A percentile compares a stretch with the other conserved stretches of the same genome.
phyloP scores from a whole-genome alignment of 2,888 invertebrate genomes.

The Theodoxus fluviatilis region DNA sequence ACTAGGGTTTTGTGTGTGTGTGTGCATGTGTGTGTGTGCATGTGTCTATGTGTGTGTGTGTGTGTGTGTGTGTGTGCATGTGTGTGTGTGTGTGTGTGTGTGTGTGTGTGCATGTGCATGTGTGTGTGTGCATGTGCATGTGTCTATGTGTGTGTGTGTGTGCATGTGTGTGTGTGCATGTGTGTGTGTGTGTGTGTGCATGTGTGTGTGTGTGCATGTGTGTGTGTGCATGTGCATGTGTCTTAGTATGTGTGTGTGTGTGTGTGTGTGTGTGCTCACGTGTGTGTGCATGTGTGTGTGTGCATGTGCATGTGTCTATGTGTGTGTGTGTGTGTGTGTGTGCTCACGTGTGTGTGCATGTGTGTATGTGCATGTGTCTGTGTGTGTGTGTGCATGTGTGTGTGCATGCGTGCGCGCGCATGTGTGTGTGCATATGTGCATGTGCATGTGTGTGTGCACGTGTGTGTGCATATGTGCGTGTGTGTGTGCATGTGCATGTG shows the following conservation, averaged over 20 bases:
- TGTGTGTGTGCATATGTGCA: background rate
- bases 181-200: too few relatives aligned
- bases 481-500: constrained; percentile 15
- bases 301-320: background rate
- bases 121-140: constrained; percentile 9
- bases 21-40: constrained; percentile 7
- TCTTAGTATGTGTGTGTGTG: constrained; percentile 8
- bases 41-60: background rate
- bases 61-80: background rate
- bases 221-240: background rate
- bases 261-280: constrained; percentile 15
- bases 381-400: constrained; percentile 22
- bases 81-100: constrained; percentile 1
- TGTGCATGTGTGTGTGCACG: constrained; percentile 13
- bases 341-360: constrained; percentile 19
- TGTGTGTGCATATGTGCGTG: constrained; percentile 10
- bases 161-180: background rate
- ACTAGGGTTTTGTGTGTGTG: background rate
- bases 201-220: background rate
- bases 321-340: constrained; percentile 25
- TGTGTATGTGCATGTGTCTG: constrained; percentile 16
- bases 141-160: too few relatives aligned
- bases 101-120: constrained; percentile 3
- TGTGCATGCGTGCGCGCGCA: constrained; percentile 10
- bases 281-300: constrained; percentile 9